A percentile compares a stretch with the other conserved stretches of the same genome.
These are phyloP conservation scores for Australoheros scitulus DNA, from an alignment of 2,113 vertebrate genomes.

Conservation along the genomic window DNA sequence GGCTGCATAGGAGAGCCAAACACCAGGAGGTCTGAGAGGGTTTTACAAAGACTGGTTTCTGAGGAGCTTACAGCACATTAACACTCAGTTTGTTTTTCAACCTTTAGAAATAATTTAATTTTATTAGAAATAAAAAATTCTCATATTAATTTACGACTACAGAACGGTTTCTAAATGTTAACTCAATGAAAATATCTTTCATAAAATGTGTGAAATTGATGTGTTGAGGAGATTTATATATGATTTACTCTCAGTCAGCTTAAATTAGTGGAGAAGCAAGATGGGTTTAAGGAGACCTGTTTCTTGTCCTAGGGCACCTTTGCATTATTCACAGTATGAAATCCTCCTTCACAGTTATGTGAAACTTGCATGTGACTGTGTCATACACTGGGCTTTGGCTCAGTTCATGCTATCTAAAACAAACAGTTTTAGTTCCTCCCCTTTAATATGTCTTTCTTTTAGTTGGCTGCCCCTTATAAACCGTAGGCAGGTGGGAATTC, in stretches of 20 bases:
- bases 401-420: no score
- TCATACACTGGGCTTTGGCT: no score
- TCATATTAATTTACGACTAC: not conserved
- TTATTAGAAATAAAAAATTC: no score
- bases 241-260: not conserved
- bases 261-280: not conserved
- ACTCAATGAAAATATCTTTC: not conserved
- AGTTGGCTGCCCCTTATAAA: no score
- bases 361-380: no score
- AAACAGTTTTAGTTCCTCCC: not conserved
- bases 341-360: not conserved
- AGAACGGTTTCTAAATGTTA: not conserved
- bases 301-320: not conserved
- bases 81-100: not conserved
- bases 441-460: no score
- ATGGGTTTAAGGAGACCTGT: not conserved
- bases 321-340: not conserved
- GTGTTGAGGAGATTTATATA: not conserved
- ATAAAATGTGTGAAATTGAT: not conserved
- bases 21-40: not conserved
- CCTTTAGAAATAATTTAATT: not conserved
- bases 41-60: not conserved
- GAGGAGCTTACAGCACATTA: not conserved
- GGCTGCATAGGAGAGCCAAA: not conserved
- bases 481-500: not conserved